Percentiles rank a stretch among this genome's conserved stretches.
These are phyloP conservation scores for Polia nebulosa DNA, from an alignment of 2,888 invertebrate species.

Conservation along the genomic window DNA sequence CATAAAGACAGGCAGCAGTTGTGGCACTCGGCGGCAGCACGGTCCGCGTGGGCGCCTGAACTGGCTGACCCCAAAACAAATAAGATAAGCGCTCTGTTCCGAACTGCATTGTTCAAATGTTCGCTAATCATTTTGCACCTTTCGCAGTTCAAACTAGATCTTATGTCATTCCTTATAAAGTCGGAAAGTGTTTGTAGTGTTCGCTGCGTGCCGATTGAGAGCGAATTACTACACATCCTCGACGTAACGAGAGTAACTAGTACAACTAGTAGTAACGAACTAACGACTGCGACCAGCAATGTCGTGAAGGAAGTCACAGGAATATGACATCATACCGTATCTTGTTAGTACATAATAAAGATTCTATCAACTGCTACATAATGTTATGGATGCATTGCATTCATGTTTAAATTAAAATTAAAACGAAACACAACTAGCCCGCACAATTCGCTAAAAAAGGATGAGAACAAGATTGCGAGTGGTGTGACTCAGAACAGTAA, in stretches of 20 bases:
- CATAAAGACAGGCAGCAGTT: constrained; percentile 22
- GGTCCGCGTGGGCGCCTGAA: constrained; percentile 59
- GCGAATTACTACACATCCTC: constrained; percentile 54
- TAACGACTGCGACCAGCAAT: constrained; percentile 1
- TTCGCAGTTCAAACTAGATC: constrained; percentile 28
- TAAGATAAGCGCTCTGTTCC: constrained; percentile 74
- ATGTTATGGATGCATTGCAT: neutral
- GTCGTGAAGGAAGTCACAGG: constrained; percentile 23
- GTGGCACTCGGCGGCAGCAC: neutral
- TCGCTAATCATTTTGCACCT: constrained; percentile 30
- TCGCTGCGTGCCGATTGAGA: constrained; percentile 26
- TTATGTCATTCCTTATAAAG: constrained; percentile 33
- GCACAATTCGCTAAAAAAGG: neutral
- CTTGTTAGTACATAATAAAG: neutral
- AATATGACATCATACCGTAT: neutral
- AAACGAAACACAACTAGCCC: no score
- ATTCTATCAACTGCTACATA: neutral
- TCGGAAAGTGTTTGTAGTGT: constrained; percentile 15
- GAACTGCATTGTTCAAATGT: constrained; percentile 54
- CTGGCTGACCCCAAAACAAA: constrained; percentile 74
- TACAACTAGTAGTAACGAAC: no score
- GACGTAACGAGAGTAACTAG: constrained; percentile 40
- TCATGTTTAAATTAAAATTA: neutral
- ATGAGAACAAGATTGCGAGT: neutral
- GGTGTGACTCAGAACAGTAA: neutral